Evolutionary conservation across 2,888 invertebrate genomes (phyloP).

Genomic region (Chalcis sispes): DNA sequence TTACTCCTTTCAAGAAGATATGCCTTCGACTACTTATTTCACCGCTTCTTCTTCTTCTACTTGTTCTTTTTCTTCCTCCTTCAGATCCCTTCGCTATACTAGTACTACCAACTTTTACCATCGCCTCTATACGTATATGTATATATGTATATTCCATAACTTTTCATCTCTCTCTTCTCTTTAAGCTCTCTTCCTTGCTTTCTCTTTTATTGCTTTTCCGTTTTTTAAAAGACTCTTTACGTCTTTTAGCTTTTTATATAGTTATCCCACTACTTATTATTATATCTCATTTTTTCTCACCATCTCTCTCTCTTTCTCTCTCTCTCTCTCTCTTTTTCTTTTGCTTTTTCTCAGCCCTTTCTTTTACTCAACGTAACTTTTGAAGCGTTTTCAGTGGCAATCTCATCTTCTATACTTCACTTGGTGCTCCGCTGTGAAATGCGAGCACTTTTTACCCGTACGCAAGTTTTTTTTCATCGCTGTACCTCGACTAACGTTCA

Average conservation of each 20-base stretch:
- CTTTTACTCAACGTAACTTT: slow-evolving; percentile 42
- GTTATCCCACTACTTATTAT: slow-evolving; percentile 55
- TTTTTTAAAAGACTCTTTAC: slow-evolving; percentile 55
- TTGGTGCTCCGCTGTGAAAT: slow-evolving; percentile 32
- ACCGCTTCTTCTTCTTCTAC: slow-evolving; percentile 1
- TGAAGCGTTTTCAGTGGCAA: slow-evolving; percentile 53
- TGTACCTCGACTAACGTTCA: background rate
- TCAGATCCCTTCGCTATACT: no score
- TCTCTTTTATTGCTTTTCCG: slow-evolving; percentile 47
- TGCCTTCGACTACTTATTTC: slow-evolving; percentile 43
- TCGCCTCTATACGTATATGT: no score
- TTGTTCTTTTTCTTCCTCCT: no score
- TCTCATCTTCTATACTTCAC: slow-evolving; percentile 55
- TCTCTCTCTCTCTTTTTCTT: background rate
- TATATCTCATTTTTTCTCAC: background rate
- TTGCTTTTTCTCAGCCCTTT: slow-evolving; percentile 16
- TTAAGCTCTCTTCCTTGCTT: slow-evolving; percentile 45
- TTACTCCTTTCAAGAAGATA: slow-evolving; percentile 15
- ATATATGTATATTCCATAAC: slow-evolving; percentile 44
- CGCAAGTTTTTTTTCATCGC: slow-evolving; percentile 44
- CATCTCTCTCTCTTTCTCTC: background rate
- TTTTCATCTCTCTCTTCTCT: slow-evolving; percentile 51
- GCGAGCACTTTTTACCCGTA: slow-evolving; percentile 38
- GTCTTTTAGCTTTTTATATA: slow-evolving; percentile 56
- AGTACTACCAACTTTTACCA: background rate